phyloP scores from a whole-genome alignment of 2,113 vertebrate species.

The Lepus timidus region DNA sequence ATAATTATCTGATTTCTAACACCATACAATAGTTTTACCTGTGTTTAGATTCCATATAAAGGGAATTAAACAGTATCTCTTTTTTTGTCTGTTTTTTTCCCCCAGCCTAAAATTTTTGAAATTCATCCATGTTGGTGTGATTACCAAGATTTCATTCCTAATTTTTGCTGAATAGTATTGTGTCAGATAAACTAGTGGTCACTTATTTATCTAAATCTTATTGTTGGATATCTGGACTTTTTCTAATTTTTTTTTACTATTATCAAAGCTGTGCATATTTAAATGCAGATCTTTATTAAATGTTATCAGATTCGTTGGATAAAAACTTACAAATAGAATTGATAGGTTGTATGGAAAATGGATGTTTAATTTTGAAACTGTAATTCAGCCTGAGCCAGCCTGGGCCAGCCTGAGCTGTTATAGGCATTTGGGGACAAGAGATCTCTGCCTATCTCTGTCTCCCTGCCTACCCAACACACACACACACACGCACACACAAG shows the following conservation, averaged over 20 bases:
- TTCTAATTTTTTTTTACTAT: not conserved
- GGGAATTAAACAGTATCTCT: not conserved
- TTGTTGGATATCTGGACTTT: not conserved
- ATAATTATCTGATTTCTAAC: not conserved
- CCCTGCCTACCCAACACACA: too few species aligned
- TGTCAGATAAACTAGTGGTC: not conserved
- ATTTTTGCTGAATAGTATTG: not conserved
- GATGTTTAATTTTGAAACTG: not conserved
- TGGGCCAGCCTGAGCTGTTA: too few species aligned
- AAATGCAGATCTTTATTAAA: not conserved
- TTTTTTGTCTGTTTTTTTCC: not conserved
- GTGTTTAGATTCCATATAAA: not conserved
- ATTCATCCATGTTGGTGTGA: not conserved
- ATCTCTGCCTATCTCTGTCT: too few species aligned
- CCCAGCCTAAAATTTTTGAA: not conserved
- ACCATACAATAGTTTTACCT: not conserved
- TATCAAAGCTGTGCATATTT: not conserved
- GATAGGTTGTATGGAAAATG: not conserved
- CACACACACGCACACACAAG: too few species aligned
- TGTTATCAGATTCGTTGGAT: not conserved
- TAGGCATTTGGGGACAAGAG: too few species aligned
- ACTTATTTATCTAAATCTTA: not conserved
- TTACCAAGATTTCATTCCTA: not conserved
- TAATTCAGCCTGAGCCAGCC: not conserved
- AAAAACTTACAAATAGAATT: constrained; percentile 16